These are phyloP conservation scores for Pelodiscus sinensis DNA, from an alignment of 2,113 vertebrate genomes.

Conservation along the genomic window DNA sequence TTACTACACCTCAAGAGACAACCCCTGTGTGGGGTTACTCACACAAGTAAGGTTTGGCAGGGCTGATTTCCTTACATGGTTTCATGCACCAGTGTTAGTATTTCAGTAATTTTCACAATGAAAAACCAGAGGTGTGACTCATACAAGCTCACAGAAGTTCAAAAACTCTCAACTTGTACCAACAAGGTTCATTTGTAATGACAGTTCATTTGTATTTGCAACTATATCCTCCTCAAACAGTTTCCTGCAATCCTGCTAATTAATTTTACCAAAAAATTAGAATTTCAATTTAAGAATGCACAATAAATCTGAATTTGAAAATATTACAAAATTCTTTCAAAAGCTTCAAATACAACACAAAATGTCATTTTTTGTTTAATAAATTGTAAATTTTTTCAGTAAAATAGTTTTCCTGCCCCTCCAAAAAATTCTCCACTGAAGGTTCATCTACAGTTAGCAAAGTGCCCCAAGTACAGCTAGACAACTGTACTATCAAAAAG, in stretches of 20 bases:
- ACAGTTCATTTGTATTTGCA: conserved; percentile 83
- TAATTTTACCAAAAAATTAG: conserved; percentile 86
- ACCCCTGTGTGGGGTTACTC: conserved; percentile 60
- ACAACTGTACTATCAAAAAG: conserved; percentile 40
- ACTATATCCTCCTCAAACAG: conserved; percentile 79
- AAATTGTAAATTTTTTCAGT: conserved; percentile 85
- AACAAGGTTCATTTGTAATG: conserved; percentile 83
- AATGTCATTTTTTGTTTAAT: conserved; percentile 87
- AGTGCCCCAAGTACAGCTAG: conserved; percentile 74
- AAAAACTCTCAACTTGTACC: conserved; percentile 82
- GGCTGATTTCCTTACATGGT: conserved; percentile 24
- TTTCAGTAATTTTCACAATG: conserved; percentile 66
- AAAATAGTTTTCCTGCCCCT: conserved; percentile 77
- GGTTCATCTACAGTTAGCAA: conserved; percentile 79
- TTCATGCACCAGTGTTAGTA: conserved; percentile 49
- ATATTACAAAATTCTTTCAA: conserved; percentile 89
- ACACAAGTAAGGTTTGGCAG: conserved; percentile 59
- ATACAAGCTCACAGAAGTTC: conserved; percentile 77
- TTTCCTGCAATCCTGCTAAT: conserved; percentile 82
- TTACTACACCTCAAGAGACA: conserved; percentile 40
- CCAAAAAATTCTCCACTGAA: conserved; percentile 82
- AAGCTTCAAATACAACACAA: conserved; percentile 98
- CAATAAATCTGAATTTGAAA: conserved; percentile 88
- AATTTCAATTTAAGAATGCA: conserved; percentile 86
- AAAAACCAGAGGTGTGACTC: conserved; percentile 76